phyloP scores from a whole-genome alignment of 2,113 vertebrate species.

The Epinephelus cyanopodus region DNA sequence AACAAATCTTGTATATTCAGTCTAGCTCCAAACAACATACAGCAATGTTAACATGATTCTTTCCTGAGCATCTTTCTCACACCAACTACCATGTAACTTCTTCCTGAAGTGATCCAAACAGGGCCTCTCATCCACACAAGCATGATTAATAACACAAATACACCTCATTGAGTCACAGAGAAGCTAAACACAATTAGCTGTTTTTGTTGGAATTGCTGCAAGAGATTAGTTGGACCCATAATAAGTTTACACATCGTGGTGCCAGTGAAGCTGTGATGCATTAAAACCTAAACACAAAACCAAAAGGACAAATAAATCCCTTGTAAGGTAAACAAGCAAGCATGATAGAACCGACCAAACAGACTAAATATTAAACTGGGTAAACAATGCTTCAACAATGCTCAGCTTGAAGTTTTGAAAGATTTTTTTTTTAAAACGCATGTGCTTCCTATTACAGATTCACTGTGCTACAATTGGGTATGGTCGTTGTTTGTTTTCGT shows the following conservation, averaged over 20 bases:
- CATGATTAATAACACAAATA: slow-evolving; percentile 78
- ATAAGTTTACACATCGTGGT: slow-evolving; percentile 74
- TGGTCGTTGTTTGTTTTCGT: slow-evolving; percentile 40
- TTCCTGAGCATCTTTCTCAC: background rate
- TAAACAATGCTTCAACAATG: slow-evolving; percentile 53
- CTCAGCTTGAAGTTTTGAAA: slow-evolving; percentile 32
- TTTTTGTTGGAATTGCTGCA: slow-evolving; percentile 68
- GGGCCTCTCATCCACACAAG: slow-evolving; percentile 49
- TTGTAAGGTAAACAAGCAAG: slow-evolving; percentile 67
- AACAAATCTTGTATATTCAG: background rate
- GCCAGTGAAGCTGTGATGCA: slow-evolving; percentile 70
- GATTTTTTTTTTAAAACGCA: slow-evolving; percentile 11
- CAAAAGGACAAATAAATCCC: slow-evolving; percentile 70
- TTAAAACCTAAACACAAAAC: slow-evolving; percentile 68
- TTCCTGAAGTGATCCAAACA: slow-evolving; percentile 36
- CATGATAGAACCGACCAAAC: slow-evolving; percentile 49
- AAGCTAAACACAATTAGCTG: slow-evolving; percentile 77
- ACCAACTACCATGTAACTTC: slow-evolving; percentile 2
- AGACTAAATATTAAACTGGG: slow-evolving; percentile 49
- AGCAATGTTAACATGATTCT: background rate
- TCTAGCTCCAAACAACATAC: background rate
- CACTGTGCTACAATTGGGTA: background rate
- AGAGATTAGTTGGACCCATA: slow-evolving; percentile 65
- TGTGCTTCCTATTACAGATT: slow-evolving; percentile 54
- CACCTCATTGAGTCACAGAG: slow-evolving; percentile 47